Conservation (phyloP, 2,797 vertebrate species). For the Loris lydekkerianus region DNA sequence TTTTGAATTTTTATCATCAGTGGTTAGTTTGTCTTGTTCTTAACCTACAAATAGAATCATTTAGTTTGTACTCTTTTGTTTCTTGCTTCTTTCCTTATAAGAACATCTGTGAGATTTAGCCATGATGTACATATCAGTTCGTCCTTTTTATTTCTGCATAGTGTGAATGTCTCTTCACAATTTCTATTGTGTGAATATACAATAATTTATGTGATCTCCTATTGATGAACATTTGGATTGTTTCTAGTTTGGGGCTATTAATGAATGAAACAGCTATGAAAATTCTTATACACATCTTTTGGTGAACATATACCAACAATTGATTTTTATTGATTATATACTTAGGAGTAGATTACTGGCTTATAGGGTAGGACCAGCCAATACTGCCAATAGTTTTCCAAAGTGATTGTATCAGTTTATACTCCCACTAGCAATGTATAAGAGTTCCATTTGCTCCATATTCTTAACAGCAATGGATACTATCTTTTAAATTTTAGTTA, state of each 20-base stretch:
- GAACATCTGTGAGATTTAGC: slow-evolving; percentile 15
- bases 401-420: not conserved
- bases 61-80: not conserved
- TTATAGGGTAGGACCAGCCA: not conserved
- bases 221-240: not conserved
- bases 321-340: not conserved
- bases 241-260: slow-evolving; percentile 10
- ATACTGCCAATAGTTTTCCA: not conserved
- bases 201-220: not conserved
- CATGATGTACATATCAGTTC: not conserved
- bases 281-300: not conserved
- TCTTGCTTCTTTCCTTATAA: not conserved
- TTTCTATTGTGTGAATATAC: not conserved
- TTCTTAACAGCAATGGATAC: not conserved
- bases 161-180: not conserved
- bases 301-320: not conserved
- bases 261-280: slow-evolving; percentile 8
- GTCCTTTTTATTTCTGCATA: not conserved
- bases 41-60: slow-evolving; percentile 10
- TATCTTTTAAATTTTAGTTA: slow-evolving; percentile 38
- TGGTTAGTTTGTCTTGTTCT: slow-evolving; percentile 17
- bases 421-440: not conserved
- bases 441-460: not conserved
- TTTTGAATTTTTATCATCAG: slow-evolving; percentile 17
- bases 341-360: not conserved